Conservation (phyloP, 1,140 invertebrate genomes). For the Chelonus insularis region DNA sequence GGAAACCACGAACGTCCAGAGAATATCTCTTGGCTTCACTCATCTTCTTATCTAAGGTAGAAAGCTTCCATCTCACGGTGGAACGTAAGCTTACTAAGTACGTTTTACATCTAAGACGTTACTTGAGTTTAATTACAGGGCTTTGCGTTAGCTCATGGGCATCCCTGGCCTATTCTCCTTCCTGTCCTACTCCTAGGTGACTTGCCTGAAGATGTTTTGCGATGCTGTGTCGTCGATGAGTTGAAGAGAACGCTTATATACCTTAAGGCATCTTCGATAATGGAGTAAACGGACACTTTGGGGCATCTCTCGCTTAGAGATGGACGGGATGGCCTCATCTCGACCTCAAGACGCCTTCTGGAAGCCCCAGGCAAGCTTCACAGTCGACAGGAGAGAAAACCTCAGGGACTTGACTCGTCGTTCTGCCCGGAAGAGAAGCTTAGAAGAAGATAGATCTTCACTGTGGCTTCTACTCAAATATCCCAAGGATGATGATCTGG, state of each 20-base stretch:
- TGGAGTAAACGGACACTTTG: conserved; percentile 33
- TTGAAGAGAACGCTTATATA: conserved; percentile 19
- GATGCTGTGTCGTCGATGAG: conserved; percentile 27
- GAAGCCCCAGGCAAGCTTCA: conserved; percentile 10
- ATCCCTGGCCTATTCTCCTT: conserved; percentile 16
- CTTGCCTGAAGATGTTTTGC: conserved; percentile 6
- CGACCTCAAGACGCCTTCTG: conserved; percentile 9
- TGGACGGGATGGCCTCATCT: conserved; percentile 25
- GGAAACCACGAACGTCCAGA: conserved; percentile 21
- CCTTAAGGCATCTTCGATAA: conserved; percentile 24
- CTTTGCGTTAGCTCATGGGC: conserved; percentile 37
- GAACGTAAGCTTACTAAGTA: conserved; percentile 39
- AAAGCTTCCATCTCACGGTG: conserved; percentile 11
- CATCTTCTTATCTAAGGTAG: background rate
- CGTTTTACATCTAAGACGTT: conserved; percentile 49
- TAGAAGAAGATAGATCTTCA: background rate
- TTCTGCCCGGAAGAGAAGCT: too few species aligned
- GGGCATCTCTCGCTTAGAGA: conserved; percentile 19
- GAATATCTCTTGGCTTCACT: conserved; percentile 9
- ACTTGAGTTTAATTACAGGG: conserved; percentile 49
- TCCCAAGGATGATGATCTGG: conserved; percentile 19
- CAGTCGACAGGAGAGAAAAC: conserved; percentile 6
- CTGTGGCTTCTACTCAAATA: conserved; percentile 26
- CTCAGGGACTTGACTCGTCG: background rate
- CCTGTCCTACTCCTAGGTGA: conserved; percentile 2